Evolutionary conservation across 2,797 vertebrate genomes (phyloP).

Genomic region (Anas georgica): DNA sequence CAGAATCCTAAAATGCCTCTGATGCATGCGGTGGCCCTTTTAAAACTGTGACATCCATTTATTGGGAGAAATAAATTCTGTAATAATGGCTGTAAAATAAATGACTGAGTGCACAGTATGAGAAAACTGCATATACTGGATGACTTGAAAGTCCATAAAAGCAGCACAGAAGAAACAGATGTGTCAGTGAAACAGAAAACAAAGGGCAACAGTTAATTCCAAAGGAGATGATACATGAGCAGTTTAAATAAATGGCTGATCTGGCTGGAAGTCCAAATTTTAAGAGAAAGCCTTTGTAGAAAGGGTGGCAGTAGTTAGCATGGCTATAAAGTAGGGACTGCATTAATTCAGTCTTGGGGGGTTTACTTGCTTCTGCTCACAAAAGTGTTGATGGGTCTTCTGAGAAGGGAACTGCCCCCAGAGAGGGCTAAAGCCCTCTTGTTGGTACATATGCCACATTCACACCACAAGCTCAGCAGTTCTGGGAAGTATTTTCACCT

Average conservation of each 20-base stretch:
- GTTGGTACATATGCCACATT: neutral
- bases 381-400: neutral
- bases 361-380: neutral
- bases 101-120: neutral
- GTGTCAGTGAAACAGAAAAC: neutral
- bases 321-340: neutral
- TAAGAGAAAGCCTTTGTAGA: conserved; percentile 21
- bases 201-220: neutral
- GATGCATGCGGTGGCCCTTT: neutral
- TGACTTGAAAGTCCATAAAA: neutral
- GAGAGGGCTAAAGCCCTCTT: neutral
- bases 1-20: neutral
- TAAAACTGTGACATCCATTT: conserved; percentile 13
- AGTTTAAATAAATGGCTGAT: neutral
- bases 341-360: neutral
- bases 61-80: neutral
- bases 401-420: neutral
- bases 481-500: neutral
- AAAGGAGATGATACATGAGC: neutral
- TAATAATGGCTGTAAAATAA: neutral
- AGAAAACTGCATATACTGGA: neutral
- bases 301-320: neutral
- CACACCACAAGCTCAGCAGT: neutral
- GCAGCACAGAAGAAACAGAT: conserved; percentile 22
- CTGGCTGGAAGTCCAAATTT: neutral